Base-by-base conservation (phyloP, 2,113 vertebrate species). In the Poecilia latipinna region DNA sequence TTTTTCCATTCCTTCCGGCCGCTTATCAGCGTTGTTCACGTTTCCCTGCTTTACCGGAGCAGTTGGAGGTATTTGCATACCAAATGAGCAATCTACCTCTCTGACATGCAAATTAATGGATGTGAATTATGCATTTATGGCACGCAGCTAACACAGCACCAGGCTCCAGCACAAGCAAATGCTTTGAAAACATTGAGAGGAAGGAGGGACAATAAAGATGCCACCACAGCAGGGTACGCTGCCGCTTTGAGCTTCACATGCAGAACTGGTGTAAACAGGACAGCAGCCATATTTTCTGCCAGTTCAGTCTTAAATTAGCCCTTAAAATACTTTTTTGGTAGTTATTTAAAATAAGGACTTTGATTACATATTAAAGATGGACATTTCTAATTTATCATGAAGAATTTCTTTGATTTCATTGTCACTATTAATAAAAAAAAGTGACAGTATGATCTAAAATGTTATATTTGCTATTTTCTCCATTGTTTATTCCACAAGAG, bases 21-120 rank as follows among this genome's bases (percentile, higher is more conserved):
- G 75, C 89, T 92, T 93, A 90, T 93, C 91, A 65, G 82, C 33
- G 67, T 78, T 79, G 79, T 81, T 90, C 88, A 91, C 79, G 72
- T 88, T 88, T 73, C 37, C 61, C 77, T 77, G 54, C 88, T 81
- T 85, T 88, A 86, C 75, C 82, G 72, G 83, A 75, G 86, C 89
- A 90, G 84, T 87, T 83, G 51, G 68, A 91, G 90, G 84, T 88
- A 92, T 93, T 94, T 94, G 93, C 91, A 94, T 93, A 90, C 90
- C 92, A 91, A 93, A 94, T 93, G 91, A 94, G 87, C 73, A 76
- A 79, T 87, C 87, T 80, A 86, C 86, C 82, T 88, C 86, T 90
- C 90, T 88, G 81, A 92, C 91, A 93, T 92, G 92, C 91, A 93
- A 93, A 94, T 93, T 70, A 93, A 88, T 87, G 88, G 86, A 79